Evolutionary conservation across 2,797 vertebrate genomes (phyloP), one percentile per base, ranked within the genome.

Genomic region (Phaenicophaeus curvirostris): DNA sequence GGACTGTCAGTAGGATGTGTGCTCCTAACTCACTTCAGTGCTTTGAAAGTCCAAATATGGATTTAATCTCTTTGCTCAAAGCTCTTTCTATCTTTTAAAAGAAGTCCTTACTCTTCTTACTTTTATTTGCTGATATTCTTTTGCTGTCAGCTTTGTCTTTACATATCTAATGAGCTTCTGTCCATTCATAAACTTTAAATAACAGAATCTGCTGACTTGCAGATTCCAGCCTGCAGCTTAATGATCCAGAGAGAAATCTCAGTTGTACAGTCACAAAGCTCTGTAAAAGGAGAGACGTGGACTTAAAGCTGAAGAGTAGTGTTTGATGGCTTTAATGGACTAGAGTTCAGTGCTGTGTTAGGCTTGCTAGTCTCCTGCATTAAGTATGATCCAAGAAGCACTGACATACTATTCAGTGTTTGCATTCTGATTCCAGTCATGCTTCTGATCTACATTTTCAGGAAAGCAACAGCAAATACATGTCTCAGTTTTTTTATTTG

Each of bases 101-200:
- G 11, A 53, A 58, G 44, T 44, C 50, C 42, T 72, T 71, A 44
- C 42, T 79, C n/a, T 74, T 84, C 54, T 89, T 86, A 48, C 15
- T 75, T 83, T 85, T 82, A 69, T 91, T 87, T 93, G 46, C 46
- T 2, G 13, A 55, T 87, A 72, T 78, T 81, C 73, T 91, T 88
- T 67, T 79, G 63, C 46, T 65, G 82, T 78, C 79, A 81, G 80
- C 66, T 94, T 94, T 85, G 55, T 86, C 80, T 96, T 94, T 88
- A 81, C 85, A 53, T 73, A 76, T 78, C 77, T 79, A 88, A 95
- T 66, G 84, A 91, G 80, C 59, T 95, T 86, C 88, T 86, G 83
- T 90, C 83, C 74, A 62, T 90, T 96, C 85, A 91, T 63, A 96
- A 95, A 88, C 33, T 88, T 84, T 74, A 86, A 94, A 91, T 93